Evolutionary conservation across 2,888 invertebrate genomes (phyloP).

Genomic region (Tryphoninae sp.): DNA sequence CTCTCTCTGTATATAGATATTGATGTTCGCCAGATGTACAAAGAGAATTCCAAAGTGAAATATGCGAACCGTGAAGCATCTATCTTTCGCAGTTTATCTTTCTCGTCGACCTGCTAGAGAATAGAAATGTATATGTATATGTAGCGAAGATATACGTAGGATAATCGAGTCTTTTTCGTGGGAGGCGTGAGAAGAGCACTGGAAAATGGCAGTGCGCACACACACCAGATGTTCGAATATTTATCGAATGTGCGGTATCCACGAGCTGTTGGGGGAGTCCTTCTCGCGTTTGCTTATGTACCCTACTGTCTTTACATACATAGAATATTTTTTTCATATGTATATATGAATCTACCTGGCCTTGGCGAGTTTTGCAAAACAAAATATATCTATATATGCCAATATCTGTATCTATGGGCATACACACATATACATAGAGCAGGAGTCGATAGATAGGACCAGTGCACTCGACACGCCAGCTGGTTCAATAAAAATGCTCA

Average conservation of each 20-base stretch:
- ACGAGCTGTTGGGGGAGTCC: conserved; percentile 4
- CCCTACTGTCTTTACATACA: conserved; percentile 28
- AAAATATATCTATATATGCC: conserved; percentile 9
- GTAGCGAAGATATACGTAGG: background rate
- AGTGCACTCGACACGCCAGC: conserved; percentile 39
- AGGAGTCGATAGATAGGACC: conserved; percentile 30
- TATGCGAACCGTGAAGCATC: conserved; percentile 45
- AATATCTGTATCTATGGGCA: background rate
- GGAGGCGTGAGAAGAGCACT: conserved; percentile 28
- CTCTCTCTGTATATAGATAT: background rate
- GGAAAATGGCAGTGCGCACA: conserved; percentile 23
- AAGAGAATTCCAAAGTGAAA: conserved; percentile 24
- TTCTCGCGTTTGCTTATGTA: conserved; percentile 44
- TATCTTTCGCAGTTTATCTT: conserved; percentile 43
- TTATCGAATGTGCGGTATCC: conserved; percentile 50
- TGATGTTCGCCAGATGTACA: background rate
- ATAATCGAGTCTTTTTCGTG: conserved; percentile 10
- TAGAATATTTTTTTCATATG: background rate
- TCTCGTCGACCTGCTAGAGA: conserved; percentile 26
- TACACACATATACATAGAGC: background rate
- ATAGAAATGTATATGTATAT: conserved; percentile 5
- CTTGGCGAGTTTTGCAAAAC: conserved; percentile 27
- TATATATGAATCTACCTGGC: conserved; percentile 12
- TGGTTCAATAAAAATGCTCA: conserved; percentile 51
- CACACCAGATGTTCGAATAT: conserved; percentile 56